A percentile compares a stretch with the other conserved stretches of the same genome.
Conservation (phyloP, 2,113 vertebrate species). For the Proterorhinus semilunaris region DNA sequence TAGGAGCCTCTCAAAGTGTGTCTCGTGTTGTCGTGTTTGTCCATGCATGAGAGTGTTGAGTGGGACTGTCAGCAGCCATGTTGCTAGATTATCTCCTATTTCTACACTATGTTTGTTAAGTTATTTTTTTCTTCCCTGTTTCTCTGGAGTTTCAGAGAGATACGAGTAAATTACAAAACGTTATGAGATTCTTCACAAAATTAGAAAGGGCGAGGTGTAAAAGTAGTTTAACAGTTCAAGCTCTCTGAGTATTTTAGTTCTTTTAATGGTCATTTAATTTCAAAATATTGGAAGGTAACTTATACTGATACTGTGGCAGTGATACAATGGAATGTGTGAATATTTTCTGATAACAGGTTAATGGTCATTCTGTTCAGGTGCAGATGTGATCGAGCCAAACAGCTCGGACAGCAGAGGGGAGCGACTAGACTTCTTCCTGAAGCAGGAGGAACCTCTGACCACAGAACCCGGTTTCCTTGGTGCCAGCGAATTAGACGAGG, state of each 20-base stretch:
- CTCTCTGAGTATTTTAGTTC: not conserved
- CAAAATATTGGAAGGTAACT: too few species aligned
- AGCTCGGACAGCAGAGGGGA: conserved; percentile 85
- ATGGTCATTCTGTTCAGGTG: conserved; percentile 64
- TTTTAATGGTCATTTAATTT: too few species aligned
- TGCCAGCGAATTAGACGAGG: conserved; percentile 84
- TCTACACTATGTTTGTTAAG: conserved; percentile 45
- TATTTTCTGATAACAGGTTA: not conserved
- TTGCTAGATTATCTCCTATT: conserved; percentile 53
- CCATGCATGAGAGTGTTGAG: conserved; percentile 32
- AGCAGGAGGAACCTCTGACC: conserved; percentile 82
- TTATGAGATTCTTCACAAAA: too few species aligned
- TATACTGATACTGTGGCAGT: too few species aligned
- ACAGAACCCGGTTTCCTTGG: conserved; percentile 83
- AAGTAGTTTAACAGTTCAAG: conserved; percentile 10
- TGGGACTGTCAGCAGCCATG: conserved; percentile 49
- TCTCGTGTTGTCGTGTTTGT: conserved; percentile 19
- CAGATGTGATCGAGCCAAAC: conserved; percentile 85
- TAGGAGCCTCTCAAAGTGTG: conserved; percentile 49
- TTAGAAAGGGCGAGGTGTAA: conserved; percentile 34
- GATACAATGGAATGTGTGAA: too few species aligned
- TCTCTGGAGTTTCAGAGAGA: conserved; percentile 49
- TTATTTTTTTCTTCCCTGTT: too few species aligned
- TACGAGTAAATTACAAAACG: conserved; percentile 57
- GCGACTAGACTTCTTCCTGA: conserved; percentile 81